Conservation (phyloP, 2,797 vertebrate species). For the Sphenodon punctatus region DNA sequence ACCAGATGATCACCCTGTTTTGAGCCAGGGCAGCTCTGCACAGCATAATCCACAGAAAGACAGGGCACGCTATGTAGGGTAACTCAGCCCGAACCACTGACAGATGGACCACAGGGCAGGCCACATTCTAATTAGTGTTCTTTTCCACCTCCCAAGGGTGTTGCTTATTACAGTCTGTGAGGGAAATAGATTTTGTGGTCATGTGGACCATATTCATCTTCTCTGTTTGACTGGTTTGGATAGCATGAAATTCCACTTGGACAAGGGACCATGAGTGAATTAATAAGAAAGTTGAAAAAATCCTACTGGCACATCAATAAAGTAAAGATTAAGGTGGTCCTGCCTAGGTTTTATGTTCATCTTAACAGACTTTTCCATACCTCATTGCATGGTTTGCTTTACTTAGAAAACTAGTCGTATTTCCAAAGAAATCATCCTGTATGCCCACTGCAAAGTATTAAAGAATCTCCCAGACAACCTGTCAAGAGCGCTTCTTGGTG, state of each 20-base stretch:
- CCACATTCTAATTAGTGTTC: too few species aligned
- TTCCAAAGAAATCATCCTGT: constrained; percentile 25
- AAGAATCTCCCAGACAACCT: background rate
- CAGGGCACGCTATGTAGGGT: too few species aligned
- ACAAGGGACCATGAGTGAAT: background rate
- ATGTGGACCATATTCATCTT: background rate
- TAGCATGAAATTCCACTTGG: background rate
- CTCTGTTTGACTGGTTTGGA: background rate
- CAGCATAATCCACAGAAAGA: too few species aligned
- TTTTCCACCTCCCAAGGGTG: background rate
- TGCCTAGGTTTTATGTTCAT: background rate
- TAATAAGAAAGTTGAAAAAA: background rate
- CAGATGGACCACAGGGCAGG: too few species aligned
- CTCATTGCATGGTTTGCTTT: background rate
- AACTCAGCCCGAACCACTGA: too few species aligned
- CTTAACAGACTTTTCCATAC: constrained; percentile 26
- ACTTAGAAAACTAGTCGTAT: constrained; percentile 38
- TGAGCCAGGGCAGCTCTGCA: too few species aligned
- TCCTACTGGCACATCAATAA: constrained; percentile 24
- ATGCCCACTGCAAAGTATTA: constrained; percentile 17
- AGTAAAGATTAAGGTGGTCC: constrained; percentile 20
- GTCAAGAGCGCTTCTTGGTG: background rate
- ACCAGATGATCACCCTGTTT: too few species aligned
- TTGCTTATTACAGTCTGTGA: background rate
- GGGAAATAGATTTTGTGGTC: background rate